Base-by-base conservation (phyloP, 2,113 vertebrate species). In the Pangasianodon gigas region DNA sequence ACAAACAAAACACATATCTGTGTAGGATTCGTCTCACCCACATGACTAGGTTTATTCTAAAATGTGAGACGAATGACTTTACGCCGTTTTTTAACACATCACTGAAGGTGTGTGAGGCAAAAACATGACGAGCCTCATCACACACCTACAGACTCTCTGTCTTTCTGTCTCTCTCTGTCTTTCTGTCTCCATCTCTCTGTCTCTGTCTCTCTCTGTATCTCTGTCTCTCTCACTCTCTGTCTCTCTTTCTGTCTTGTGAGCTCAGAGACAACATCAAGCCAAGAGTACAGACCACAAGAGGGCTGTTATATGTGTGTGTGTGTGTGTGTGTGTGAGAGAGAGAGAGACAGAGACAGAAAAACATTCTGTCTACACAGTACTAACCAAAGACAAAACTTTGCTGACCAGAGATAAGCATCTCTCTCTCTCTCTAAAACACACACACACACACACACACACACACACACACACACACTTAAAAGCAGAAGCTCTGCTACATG, bases 361-460 rank as follows among this genome's bases (percentile, higher is more conserved):
- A 37, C 37, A 37, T 37, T 37, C 37, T 37, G 37, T 37, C 37
- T 37, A 3, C 2, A 75, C 37, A 75, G 2, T 24, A 24, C 19
- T 41, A 44, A 41, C 7, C 44, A 9, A 9, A 16, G 11, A 41
- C 16, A 44, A 75, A 37, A 41, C 16, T 6, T 16, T 18, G 13
- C n/a, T 37, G 13, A 18, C 32, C 32, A 71, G 71, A 74, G 24
- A 62, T n/a, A 71, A 37, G 54, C 29, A 75, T 26, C n/a, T 29
- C 62, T 2, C 62, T 13, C 52, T 13, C 52, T 13, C 52, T 13
- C 52, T 13, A 37, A 37, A 37, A 67, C 65, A 71, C 67, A 32
- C 67, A 16, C 67, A 32, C 67, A 71, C 62, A 46, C 54, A 46
- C 84, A 48, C 60, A 86, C 84, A 85, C 9, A 67, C 58, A 62